Conservation (phyloP, 1,140 invertebrate species). For the Acyrthosiphon pisum region DNA sequence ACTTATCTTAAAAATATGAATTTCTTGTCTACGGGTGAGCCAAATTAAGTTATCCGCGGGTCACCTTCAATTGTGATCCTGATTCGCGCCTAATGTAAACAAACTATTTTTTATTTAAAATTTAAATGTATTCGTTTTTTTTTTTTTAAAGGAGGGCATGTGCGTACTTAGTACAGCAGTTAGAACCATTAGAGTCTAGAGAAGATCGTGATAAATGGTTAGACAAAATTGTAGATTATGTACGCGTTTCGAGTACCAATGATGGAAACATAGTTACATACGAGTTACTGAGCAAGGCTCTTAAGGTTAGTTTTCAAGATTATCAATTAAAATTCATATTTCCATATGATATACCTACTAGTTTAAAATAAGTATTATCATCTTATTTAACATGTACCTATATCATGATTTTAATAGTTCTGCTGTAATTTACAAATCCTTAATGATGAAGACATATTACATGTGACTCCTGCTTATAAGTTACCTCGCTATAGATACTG, state of each 20-base stretch:
- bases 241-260: conserved; percentile 76
- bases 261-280: conserved; percentile 63
- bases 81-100: not conserved
- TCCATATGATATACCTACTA: not conserved
- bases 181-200: conserved; percentile 65
- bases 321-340: not conserved
- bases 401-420: conserved; percentile 64
- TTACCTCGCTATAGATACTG: conserved; percentile 81
- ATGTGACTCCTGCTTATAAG: conserved; percentile 80
- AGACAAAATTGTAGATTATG: conserved; percentile 70
- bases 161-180: conserved; percentile 67
- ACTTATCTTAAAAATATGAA: no score
- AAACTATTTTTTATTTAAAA: not conserved
- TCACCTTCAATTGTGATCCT: not conserved
- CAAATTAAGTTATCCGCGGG: not conserved
- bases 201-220: conserved; percentile 68
- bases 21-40: not conserved
- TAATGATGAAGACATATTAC: conserved; percentile 79
- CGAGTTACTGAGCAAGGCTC: conserved; percentile 35
- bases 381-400: not conserved
- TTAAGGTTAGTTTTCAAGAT: conserved; percentile 17
- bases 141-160: conserved; percentile 67
- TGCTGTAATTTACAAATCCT: conserved; percentile 75
- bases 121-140: not conserved
- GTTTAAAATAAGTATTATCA: not conserved